These are phyloP conservation scores for Drosophila niveifrons DNA, from an alignment of 2,888 invertebrate genomes.

Conservation along the genomic window DNA sequence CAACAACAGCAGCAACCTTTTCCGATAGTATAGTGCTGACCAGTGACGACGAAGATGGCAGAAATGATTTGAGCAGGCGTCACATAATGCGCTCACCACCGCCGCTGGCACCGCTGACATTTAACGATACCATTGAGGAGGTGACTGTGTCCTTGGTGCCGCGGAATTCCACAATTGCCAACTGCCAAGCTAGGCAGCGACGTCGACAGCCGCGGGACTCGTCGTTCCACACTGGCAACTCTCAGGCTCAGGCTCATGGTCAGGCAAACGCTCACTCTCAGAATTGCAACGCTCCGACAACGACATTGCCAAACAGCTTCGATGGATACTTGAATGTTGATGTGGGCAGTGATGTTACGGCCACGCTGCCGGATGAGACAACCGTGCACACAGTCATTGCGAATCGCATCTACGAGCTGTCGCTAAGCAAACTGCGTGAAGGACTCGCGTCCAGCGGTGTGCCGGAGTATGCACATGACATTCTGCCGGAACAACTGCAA, in stretches of 20 bases:
- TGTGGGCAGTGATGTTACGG: slow-evolving; percentile 49
- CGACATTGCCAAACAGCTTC: slow-evolving; percentile 12
- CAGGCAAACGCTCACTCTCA: slow-evolving; percentile 7
- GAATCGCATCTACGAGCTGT: slow-evolving; percentile 83
- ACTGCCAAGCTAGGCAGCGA: slow-evolving; percentile 61
- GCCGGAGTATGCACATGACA: slow-evolving; percentile 74
- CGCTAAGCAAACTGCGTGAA: slow-evolving; percentile 83
- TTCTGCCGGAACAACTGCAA: slow-evolving; percentile 69
- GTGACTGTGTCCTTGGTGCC: slow-evolving; percentile 83
- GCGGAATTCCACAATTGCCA: slow-evolving; percentile 73
- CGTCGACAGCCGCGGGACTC: slow-evolving; percentile 26
- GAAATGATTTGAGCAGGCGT: neutral
- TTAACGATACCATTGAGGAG: slow-evolving; percentile 74
- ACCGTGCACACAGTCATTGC: slow-evolving; percentile 84
- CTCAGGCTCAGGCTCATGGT: neutral
- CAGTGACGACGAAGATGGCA: slow-evolving; percentile 71
- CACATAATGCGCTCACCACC: slow-evolving; percentile 65
- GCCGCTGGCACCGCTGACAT: slow-evolving; percentile 71
- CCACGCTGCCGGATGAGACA: slow-evolving; percentile 82
- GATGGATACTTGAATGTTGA: slow-evolving; percentile 59
- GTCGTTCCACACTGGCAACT: slow-evolving; percentile 1
- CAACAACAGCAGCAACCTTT: slow-evolving; percentile 1
- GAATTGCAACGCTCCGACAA: slow-evolving; percentile 31
- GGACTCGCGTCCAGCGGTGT: slow-evolving; percentile 83
- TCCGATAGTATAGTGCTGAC: slow-evolving; percentile 78